phyloP scores from a whole-genome alignment of 92 coral and sea anemone species.

The Virgularia gustaviana region DNA sequence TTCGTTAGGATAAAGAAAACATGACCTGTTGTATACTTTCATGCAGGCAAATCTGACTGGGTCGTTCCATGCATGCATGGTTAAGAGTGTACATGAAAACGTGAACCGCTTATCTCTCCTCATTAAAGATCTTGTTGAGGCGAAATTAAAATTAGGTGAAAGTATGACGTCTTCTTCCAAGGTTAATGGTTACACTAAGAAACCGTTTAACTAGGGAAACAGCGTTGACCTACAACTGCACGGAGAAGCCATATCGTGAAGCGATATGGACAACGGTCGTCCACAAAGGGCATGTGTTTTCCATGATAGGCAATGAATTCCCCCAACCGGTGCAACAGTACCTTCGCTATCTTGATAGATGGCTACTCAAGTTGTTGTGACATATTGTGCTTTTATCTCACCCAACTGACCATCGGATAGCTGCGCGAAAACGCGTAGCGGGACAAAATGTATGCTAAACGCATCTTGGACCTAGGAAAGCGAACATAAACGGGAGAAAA shows the following conservation, averaged over 20 bases:
- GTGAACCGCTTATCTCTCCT: too few species aligned
- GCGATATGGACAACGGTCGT: background rate
- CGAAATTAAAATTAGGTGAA: constrained; percentile 27
- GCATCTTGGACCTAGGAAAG: background rate
- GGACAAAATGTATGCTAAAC: background rate
- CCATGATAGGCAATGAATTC: too few species aligned
- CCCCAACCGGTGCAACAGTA: too few species aligned
- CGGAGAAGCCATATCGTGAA: background rate
- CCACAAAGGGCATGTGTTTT: too few species aligned
- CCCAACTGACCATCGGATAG: too few species aligned
- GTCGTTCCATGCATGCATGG: too few species aligned
- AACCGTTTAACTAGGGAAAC: background rate
- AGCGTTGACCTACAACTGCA: background rate
- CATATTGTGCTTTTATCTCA: background rate
- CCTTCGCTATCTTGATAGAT: background rate
- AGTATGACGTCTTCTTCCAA: constrained; percentile 20
- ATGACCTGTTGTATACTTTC: too few species aligned
- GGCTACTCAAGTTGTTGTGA: background rate
- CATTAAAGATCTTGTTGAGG: background rate
- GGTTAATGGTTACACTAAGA: constrained; percentile 14
- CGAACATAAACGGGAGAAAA: too few species aligned
- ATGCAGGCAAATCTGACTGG: too few species aligned
- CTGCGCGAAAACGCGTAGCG: too few species aligned
- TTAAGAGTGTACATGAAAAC: too few species aligned
- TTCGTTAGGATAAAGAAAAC: too few species aligned